Conservation (phyloP, 2,113 vertebrate species). For the Phalacrocorax carbo region DNA sequence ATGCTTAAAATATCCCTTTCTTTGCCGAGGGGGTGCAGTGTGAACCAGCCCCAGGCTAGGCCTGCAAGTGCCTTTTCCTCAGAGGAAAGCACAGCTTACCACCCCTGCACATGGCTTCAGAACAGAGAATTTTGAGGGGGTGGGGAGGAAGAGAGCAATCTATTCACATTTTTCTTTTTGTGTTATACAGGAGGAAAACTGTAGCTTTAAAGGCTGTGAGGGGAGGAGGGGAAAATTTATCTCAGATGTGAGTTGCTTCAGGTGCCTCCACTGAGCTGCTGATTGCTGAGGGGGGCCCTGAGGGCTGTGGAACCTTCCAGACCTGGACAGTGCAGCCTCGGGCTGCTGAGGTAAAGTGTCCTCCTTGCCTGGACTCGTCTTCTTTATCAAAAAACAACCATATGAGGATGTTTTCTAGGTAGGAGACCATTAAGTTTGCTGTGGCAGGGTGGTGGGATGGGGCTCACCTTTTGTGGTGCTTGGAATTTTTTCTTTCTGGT, state of each 20-base stretch:
- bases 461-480: rapidly evolving
- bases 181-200: rapidly evolving
- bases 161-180: rapidly evolving
- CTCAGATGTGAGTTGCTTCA: not conserved
- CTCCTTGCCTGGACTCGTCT: rapidly evolving
- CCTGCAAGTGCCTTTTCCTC: not conserved
- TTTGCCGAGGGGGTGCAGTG: not conserved
- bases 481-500: too few relatives aligned
- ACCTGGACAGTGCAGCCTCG: rapidly evolving
- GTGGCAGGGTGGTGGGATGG: too few relatives aligned
- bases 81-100: not conserved
- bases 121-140: not conserved
- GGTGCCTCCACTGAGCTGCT: not conserved
- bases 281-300: not conserved
- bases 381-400: rapidly evolving
- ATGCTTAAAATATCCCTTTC: not conserved
- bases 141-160: rapidly evolving
- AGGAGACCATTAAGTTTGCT: not conserved
- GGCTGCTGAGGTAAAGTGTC: not conserved
- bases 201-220: not conserved
- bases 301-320: not conserved
- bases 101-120: rapidly evolving
- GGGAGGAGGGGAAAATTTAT: not conserved
- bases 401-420: not conserved
- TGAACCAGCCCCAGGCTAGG: not conserved